Conservation (phyloP, 2,113 vertebrate genomes). For the Desmodus rotundus region DNA sequence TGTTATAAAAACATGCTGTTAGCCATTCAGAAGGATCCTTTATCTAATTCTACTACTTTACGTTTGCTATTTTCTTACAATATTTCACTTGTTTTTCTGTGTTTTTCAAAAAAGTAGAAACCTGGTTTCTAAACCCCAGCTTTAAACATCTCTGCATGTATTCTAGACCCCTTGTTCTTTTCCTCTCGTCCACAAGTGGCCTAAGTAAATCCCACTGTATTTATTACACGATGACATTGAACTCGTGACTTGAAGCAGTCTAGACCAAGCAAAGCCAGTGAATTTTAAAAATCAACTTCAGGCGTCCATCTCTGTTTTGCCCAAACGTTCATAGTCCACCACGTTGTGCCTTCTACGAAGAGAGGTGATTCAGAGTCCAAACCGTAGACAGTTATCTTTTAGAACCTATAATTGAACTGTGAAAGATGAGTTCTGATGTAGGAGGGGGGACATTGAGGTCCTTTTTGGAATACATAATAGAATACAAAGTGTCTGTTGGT, state of each 20-base stretch:
- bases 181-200: neutral
- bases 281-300: neutral
- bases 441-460: neutral
- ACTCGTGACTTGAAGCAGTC: neutral
- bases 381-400: neutral
- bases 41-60: neutral
- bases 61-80: neutral
- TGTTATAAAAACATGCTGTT: neutral
- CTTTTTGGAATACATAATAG: neutral
- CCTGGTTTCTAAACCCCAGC: neutral
- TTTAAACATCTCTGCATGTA: neutral
- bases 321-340: neutral
- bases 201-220: neutral
- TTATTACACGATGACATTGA: neutral
- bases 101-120: neutral
- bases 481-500: neutral
- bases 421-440: neutral
- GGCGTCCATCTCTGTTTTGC: neutral
- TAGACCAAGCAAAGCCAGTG: neutral
- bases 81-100: neutral
- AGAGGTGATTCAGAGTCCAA: neutral
- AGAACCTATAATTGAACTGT: neutral
- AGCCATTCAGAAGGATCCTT: neutral
- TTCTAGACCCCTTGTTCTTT: neutral
- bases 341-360: neutral